Conservation (phyloP, 2,797 vertebrate species). For the Australoheros facetus region DNA sequence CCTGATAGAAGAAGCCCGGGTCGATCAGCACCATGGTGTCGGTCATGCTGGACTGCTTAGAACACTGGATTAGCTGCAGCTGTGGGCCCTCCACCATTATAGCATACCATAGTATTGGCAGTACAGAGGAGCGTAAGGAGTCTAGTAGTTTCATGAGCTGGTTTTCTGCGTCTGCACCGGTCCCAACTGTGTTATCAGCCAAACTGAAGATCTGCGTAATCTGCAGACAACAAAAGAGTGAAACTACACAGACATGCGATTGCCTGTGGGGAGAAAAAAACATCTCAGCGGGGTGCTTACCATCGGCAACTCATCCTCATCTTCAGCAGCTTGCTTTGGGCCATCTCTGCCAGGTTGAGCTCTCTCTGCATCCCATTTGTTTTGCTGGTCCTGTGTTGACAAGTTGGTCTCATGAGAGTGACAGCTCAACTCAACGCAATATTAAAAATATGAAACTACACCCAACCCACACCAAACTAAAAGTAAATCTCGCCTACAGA, state of each 20-base stretch:
- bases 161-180: conserved; percentile 55
- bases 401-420: neutral
- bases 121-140: conserved; percentile 60
- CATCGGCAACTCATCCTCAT: conserved; percentile 63
- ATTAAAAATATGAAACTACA: neutral
- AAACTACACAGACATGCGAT: neutral
- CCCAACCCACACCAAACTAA: neutral
- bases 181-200: conserved; percentile 44
- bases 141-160: conserved; percentile 75
- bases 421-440: neutral
- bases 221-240: conserved; percentile 48
- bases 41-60: conserved; percentile 79
- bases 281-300: conserved; percentile 35
- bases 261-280: accelerated
- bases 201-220: conserved; percentile 83
- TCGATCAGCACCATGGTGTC: conserved; percentile 82
- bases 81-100: conserved; percentile 79
- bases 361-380: conserved; percentile 38
- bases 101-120: conserved; percentile 81
- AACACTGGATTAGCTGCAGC: conserved; percentile 83
- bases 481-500: neutral
- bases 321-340: conserved; percentile 25
- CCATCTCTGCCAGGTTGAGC: neutral
- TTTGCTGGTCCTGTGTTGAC: conserved; percentile 37
- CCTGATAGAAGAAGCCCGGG: conserved; percentile 76